Conservation (phyloP, 2,113 vertebrate genomes). For the Albula glossodonta region DNA sequence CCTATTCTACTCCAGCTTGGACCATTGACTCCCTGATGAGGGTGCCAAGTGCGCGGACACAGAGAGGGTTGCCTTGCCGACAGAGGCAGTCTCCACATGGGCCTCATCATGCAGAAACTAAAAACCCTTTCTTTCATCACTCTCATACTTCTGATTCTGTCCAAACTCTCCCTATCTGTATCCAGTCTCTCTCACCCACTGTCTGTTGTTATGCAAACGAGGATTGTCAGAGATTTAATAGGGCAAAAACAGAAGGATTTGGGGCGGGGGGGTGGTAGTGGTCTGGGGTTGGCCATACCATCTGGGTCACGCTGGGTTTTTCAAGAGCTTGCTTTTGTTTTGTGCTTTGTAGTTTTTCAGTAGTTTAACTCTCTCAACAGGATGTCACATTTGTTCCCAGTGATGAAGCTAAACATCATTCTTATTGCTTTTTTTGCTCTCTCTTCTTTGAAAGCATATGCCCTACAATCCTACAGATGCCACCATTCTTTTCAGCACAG, state of each 20-base stretch:
- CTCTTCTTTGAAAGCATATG: background rate
- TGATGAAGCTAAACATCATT: conserved; percentile 17
- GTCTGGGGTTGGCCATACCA: conserved; percentile 23
- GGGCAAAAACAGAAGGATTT: conserved; percentile 32
- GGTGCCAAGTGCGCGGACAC: background rate
- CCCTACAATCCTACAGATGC: background rate
- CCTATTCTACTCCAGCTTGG: background rate
- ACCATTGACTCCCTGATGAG: background rate
- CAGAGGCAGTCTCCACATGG: background rate
- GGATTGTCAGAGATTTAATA: conserved; percentile 58
- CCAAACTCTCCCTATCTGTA: background rate
- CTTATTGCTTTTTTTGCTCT: background rate
- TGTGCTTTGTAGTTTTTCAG: conserved; percentile 1
- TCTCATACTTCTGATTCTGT: conserved; percentile 16
- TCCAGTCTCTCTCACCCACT: background rate
- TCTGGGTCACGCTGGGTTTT: conserved; percentile 37
- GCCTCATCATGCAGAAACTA: background rate
- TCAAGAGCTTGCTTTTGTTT: conserved; percentile 31
- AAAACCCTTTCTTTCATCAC: background rate
- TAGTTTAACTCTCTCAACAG: conserved; percentile 12
- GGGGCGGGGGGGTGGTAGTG: conserved; percentile 24
- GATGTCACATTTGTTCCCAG: conserved; percentile 5
- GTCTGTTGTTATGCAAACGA: conserved; percentile 60
- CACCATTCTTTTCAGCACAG: background rate
- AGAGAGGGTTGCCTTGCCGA: background rate